Conservation (phyloP, 2,888 invertebrate genomes). For the Drosophila nr. fundita region DNA sequence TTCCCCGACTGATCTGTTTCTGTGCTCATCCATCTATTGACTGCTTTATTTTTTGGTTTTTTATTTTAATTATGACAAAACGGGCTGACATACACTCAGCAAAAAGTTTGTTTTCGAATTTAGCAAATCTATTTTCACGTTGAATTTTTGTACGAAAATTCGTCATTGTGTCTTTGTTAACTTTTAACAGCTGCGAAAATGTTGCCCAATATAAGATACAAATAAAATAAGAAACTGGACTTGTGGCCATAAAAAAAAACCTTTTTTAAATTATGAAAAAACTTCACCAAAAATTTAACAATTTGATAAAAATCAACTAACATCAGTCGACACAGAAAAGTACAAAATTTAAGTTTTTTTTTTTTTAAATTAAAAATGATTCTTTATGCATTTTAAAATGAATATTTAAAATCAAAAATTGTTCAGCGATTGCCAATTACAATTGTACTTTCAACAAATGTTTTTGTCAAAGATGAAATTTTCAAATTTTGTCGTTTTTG, state of each 20-base stretch:
- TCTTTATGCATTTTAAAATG: background rate
- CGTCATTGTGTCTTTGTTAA: background rate
- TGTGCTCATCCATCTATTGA: constrained; percentile 5
- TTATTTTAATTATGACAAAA: background rate
- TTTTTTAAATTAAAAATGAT: background rate
- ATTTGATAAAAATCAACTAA: background rate
- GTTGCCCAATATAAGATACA: background rate
- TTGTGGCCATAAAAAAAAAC: background rate
- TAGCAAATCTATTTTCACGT: background rate
- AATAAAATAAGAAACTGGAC: background rate
- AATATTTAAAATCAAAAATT: background rate
- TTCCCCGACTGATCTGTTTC: background rate
- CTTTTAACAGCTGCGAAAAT: background rate
- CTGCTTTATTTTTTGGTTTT: background rate
- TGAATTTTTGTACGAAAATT: background rate
- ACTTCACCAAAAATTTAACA: background rate
- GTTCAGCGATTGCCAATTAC: background rate
- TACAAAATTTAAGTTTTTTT: background rate
- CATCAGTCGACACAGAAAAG: background rate
- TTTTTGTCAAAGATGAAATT: background rate
- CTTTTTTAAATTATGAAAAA: background rate
- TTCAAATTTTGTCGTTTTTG: background rate
- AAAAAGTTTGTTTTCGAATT: background rate
- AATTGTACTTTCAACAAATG: background rate
- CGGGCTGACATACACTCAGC: background rate